Evolutionary conservation across 2,888 invertebrate genomes (phyloP).

Genomic region (Spodoptera littoralis): DNA sequence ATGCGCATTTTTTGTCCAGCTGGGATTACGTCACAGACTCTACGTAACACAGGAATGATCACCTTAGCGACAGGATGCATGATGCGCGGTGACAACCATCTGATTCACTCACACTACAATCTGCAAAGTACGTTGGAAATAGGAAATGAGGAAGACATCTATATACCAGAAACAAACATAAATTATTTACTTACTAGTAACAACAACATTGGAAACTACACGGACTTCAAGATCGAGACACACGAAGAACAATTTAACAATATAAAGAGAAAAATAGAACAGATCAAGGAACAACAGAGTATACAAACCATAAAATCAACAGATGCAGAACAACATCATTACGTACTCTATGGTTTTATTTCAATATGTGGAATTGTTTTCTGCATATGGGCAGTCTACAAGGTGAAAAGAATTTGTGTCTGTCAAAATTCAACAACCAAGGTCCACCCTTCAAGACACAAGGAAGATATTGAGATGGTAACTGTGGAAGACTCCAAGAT

Average conservation of each 20-base stretch:
- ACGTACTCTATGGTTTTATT: background rate
- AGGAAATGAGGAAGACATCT: background rate
- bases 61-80: background rate
- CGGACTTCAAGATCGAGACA: background rate
- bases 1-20: slow-evolving; percentile 12
- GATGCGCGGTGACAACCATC: background rate
- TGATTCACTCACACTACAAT: background rate
- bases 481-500: too few relatives aligned
- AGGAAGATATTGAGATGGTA: too few relatives aligned
- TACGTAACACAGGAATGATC: background rate
- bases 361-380: background rate
- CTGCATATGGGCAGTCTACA: background rate
- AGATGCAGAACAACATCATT: background rate
- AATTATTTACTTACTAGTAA: background rate
- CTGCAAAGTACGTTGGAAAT: background rate
- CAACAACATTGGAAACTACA: background rate
- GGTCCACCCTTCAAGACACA: background rate
- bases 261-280: background rate
- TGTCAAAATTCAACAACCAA: background rate
- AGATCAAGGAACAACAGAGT: background rate
- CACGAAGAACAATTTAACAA: background rate
- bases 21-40: slow-evolving; percentile 9
- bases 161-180: background rate
- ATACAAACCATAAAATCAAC: background rate
- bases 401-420: background rate